Percentiles rank a stretch among this genome's conserved stretches.
Evolutionary conservation across 1,140 invertebrate genomes (phyloP).

Genomic region (Drosophila biarmipes): DNA sequence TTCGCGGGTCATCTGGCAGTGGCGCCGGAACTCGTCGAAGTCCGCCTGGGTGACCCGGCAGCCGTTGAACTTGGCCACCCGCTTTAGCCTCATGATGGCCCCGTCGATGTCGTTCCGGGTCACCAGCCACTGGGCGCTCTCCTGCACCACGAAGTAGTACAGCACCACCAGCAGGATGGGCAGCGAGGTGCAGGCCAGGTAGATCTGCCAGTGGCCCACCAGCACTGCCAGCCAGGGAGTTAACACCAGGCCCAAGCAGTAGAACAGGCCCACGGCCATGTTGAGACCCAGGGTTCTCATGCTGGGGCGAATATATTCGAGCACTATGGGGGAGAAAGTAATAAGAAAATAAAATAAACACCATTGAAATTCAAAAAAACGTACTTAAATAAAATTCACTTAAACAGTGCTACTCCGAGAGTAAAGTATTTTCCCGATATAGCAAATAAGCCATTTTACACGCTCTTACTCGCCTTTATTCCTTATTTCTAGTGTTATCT

Average conservation of each 20-base stretch:
- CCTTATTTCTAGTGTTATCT: not conserved
- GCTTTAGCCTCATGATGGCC: slow-evolving; percentile 86
- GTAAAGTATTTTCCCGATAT: too few relatives aligned
- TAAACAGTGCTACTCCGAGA: not conserved
- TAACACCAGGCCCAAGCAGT: slow-evolving; percentile 86
- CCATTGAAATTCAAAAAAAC: not conserved
- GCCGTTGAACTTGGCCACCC: slow-evolving; percentile 87
- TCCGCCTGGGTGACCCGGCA: slow-evolving; percentile 84
- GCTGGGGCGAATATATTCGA: slow-evolving; percentile 87
- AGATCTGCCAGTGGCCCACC: slow-evolving; percentile 86
- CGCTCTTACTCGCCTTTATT: not conserved
- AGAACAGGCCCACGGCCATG: slow-evolving; percentile 87
- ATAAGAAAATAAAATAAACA: not conserved
- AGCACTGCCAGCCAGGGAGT: slow-evolving; percentile 87
- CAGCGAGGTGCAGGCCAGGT: slow-evolving; percentile 85
- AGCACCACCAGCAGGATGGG: slow-evolving; percentile 85
- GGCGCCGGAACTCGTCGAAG: slow-evolving; percentile 85
- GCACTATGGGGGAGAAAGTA: slow-evolving; percentile 75
- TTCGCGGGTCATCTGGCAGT: slow-evolving; percentile 81
- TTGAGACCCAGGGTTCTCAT: slow-evolving; percentile 87
- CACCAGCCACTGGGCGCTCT: slow-evolving; percentile 88
- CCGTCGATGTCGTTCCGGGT: slow-evolving; percentile 86
- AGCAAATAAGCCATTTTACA: too few relatives aligned
- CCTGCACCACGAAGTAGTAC: slow-evolving; percentile 86
- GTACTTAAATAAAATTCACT: not conserved